phyloP scores from a whole-genome alignment of 2,888 invertebrate genomes.

The Polylopha cassiicola region DNA sequence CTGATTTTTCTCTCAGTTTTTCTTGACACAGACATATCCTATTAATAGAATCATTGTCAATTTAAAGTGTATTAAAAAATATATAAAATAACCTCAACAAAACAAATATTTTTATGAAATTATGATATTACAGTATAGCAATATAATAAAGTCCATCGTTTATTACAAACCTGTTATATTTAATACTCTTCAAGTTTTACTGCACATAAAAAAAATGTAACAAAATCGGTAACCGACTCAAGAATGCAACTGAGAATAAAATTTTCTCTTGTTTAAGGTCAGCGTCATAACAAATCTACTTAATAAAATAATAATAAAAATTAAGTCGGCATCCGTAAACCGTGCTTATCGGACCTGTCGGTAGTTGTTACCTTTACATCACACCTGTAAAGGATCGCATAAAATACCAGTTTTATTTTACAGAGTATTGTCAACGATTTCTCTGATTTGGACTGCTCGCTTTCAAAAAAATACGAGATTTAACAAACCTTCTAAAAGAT shows the following conservation, averaged over 20 bases:
- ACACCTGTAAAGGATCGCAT: slow-evolving; percentile 34
- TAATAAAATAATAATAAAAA: slow-evolving; percentile 32
- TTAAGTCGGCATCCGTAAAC: slow-evolving; percentile 39
- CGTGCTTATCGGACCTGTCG: slow-evolving; percentile 41
- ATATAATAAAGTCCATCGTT: no score
- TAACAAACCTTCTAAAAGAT: slow-evolving; percentile 32
- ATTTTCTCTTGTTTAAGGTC: slow-evolving; percentile 43
- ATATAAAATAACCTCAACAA: no score
- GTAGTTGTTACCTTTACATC: slow-evolving; percentile 35
- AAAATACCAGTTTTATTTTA: slow-evolving; percentile 44
- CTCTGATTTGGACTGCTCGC: slow-evolving; percentile 1
- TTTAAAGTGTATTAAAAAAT: no score
- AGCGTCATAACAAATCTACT: slow-evolving; percentile 19
- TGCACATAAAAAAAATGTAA: slow-evolving; percentile 29
- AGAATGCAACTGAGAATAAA: slow-evolving; percentile 45
- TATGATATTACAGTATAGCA: no score
- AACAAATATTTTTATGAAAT: no score
- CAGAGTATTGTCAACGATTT: slow-evolving; percentile 19
- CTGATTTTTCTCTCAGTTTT: no score
- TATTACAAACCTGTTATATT: no score
- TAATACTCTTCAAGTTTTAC: slow-evolving; percentile 5
- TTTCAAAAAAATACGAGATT: not conserved
- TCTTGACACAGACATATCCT: no score
- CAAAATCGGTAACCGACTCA: slow-evolving; percentile 44
- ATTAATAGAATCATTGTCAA: no score